Evolutionary conservation across 2,888 invertebrate species (phyloP).

Genomic region (Brachylomia viminalis): DNA sequence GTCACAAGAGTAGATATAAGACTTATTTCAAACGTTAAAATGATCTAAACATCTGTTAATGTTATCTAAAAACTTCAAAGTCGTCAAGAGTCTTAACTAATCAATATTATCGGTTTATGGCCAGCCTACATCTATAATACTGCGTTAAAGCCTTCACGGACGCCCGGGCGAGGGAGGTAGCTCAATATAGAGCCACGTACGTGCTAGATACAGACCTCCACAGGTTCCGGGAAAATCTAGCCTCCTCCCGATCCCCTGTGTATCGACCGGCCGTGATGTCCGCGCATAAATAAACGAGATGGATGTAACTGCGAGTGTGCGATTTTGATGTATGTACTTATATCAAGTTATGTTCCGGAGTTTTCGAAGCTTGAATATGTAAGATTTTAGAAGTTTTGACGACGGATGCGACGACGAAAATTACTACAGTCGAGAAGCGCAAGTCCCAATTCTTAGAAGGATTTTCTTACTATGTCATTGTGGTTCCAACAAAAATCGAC

Average conservation of each 20-base stretch:
- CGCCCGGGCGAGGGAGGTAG: constrained; percentile 25
- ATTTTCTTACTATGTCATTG: neutral
- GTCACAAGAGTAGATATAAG: neutral
- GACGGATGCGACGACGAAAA: neutral
- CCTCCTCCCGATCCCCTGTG: constrained; percentile 41
- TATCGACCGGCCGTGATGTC: constrained; percentile 59
- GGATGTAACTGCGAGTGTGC: constrained; percentile 29
- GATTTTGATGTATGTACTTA: constrained; percentile 9
- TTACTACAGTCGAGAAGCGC: no score
- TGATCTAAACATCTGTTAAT: neutral
- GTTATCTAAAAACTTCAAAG: constrained; percentile 8
- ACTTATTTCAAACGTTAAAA: neutral
- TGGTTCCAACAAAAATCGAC: constrained; percentile 1
- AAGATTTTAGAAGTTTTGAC: constrained; percentile 1
- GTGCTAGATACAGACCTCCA: constrained; percentile 41
- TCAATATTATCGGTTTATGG: neutral
- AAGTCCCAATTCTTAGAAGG: neutral
- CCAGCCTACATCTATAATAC: constrained; percentile 8
- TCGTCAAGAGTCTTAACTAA: neutral
- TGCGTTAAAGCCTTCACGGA: constrained; percentile 13
- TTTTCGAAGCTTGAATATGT: neutral
- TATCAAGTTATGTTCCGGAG: constrained; percentile 11
- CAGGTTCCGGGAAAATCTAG: constrained; percentile 46
- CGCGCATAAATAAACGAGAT: constrained; percentile 56
- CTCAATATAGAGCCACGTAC: constrained; percentile 32